Evolutionary conservation across 2,113 vertebrate species (phyloP), one percentile per base, ranked within the genome.

Genomic region (Barnardius zonarius): DNA sequence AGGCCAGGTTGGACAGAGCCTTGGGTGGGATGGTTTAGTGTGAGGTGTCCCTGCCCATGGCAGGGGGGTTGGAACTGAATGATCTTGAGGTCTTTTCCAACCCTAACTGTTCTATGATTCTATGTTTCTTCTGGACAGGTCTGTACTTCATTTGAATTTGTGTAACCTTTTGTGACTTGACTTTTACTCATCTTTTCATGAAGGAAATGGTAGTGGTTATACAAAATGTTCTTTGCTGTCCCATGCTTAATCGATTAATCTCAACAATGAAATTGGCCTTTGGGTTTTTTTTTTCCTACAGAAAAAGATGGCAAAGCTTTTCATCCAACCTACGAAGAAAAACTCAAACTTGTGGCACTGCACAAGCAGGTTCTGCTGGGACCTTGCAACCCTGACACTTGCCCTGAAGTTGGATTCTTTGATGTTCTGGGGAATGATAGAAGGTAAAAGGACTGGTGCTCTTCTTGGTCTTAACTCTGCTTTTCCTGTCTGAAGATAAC

Each of bases 301-400:
- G 99, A 99, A 96, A 99, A 99, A 98, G 99, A 99, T 97, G 99
- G 99, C 27, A 99, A 99, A 98, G 99, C 99, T 80, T 99, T 99
- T 97, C 99, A 99, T 96, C 99, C 99, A 23, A 99, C 99, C 6
- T 99, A 99, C 0, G 99, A 99, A 97, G 99, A 99, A 97, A 99
- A 99, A 89, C 98, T 99, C 48, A 99, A 98, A 75, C 98, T 99
- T 63, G 99, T 99, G 88, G 99, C 99, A 6, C 98, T 99, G 48
- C 98, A 99, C 96, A 99, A 99, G 91, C 99, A 99, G 96, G 98
- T 99, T 95, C 98, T 99, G 15, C 95, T 98, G 94, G 99, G 99
- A 28, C 99, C 99, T 22, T 99, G 99, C 86, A 99, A 99, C 95
- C 99, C 99, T 24, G 99, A 99, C 77, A 99, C 98, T 83, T 99